Percentiles rank a stretch among this genome's conserved stretches.
phyloP scores from a whole-genome alignment of 2,797 vertebrate species.

The Callimico goeldii region DNA sequence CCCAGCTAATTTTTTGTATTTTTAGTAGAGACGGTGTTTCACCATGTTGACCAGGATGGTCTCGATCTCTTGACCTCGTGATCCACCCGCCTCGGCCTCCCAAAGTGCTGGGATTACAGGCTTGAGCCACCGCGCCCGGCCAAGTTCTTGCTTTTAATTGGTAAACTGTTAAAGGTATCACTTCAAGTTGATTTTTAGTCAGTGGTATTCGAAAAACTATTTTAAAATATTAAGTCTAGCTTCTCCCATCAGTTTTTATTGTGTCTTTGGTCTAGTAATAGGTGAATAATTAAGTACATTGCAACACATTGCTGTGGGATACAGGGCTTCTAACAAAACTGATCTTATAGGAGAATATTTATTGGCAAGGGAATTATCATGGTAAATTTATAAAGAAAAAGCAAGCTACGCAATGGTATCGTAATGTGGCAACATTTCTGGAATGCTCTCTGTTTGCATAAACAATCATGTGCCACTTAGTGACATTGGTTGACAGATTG shows the following conservation, averaged over 20 bases:
- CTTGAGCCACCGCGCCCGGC: too few relatives aligned
- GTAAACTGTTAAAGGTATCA: not conserved
- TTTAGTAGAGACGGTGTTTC: too few relatives aligned
- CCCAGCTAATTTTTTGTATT: too few relatives aligned
- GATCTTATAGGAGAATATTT: not conserved
- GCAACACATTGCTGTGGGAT: not conserved
- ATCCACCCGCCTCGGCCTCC: too few relatives aligned
- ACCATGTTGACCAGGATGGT: too few relatives aligned
- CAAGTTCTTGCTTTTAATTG: too few relatives aligned
- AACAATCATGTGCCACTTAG: not conserved
- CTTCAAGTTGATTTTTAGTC: not conserved
- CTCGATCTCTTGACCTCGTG: too few relatives aligned
- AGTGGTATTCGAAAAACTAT: not conserved
- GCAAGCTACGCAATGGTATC: not conserved
- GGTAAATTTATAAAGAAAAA: not conserved
- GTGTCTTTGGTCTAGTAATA: not conserved
- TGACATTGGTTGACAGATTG: not conserved
- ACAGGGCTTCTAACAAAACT: not conserved
- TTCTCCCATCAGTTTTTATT: not conserved
- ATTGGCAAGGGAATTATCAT: not conserved
- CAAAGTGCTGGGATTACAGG: too few relatives aligned
- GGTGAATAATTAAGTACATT: not conserved
- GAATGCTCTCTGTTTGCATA: not conserved
- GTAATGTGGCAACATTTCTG: not conserved
- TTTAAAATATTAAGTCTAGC: not conserved